phyloP scores from a whole-genome alignment of 1,140 invertebrate species.

The Geopemphigus sp. region DNA sequence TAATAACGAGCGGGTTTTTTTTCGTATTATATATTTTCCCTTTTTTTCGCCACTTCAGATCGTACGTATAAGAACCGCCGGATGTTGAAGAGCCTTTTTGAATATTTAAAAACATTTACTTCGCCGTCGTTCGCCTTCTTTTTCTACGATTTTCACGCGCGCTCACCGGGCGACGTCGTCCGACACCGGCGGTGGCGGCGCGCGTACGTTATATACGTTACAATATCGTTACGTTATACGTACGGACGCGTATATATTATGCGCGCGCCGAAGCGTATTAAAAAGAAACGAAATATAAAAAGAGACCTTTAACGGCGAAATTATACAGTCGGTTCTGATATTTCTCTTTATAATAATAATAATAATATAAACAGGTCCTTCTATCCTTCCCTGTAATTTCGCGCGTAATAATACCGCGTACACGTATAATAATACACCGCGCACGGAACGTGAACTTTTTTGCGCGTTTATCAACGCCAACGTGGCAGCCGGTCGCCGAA shows the following conservation, averaged over 20 bases:
- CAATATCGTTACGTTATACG: too few relatives aligned
- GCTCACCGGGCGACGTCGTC: neutral
- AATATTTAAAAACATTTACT: slow-evolving; percentile 24
- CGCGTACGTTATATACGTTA: neutral
- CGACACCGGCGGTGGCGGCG: neutral
- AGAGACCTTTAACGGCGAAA: neutral
- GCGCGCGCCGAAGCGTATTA: neutral
- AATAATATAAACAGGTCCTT: neutral
- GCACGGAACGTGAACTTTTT: too few relatives aligned
- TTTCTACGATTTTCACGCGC: neutral
- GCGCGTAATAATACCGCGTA: too few relatives aligned
- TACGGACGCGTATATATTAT: too few relatives aligned
- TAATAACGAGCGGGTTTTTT: too few relatives aligned
- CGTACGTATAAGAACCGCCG: neutral
- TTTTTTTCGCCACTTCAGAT: neutral
- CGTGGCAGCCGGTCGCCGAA: too few relatives aligned
- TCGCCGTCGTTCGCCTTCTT: neutral
- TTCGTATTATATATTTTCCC: too few relatives aligned
- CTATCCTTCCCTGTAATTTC: too few relatives aligned
- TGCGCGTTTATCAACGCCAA: too few relatives aligned
- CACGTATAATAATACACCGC: too few relatives aligned
- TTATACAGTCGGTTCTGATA: neutral
- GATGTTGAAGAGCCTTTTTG: neutral
- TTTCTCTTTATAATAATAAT: neutral
- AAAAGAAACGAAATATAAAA: too few relatives aligned